Percentiles rank a stretch among this genome's conserved stretches.
phyloP scores from a whole-genome alignment of 2,113 vertebrate genomes.

The Cyprinodon tularosa region DNA sequence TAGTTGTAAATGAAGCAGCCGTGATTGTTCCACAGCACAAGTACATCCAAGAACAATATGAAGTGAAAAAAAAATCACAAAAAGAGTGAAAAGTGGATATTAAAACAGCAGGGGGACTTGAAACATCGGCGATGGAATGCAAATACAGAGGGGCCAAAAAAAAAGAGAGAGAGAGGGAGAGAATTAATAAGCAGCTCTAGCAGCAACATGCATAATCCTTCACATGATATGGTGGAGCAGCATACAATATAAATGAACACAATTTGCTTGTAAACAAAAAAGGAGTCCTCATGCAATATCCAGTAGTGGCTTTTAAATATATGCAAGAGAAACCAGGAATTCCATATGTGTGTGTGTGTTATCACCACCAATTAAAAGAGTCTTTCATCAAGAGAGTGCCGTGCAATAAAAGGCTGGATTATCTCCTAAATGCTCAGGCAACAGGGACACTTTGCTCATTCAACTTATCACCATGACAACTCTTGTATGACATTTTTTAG shows the following conservation, averaged over 20 bases:
- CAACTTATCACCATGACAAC: conserved; percentile 82
- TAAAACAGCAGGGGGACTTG: conserved; percentile 66
- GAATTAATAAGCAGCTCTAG: conserved; percentile 64
- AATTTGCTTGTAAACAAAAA: conserved; percentile 40
- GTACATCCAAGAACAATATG: conserved; percentile 20
- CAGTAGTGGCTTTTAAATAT: conserved; percentile 15
- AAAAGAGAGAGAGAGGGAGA: conserved; percentile 31
- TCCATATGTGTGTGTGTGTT: conserved; percentile 18
- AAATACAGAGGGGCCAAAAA: conserved; percentile 50
- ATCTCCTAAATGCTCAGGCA: conserved; percentile 68
- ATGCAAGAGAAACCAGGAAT: conserved; percentile 17
- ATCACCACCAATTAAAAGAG: conserved; percentile 42
- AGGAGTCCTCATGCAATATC: conserved; percentile 50
- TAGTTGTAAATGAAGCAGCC: conserved; percentile 25
- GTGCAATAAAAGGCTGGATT: conserved; percentile 43
- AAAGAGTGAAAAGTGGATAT: conserved; percentile 59
- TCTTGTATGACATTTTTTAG: conserved; percentile 70
- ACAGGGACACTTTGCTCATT: conserved; percentile 74
- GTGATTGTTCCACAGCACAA: conserved; percentile 30
- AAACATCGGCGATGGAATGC: conserved; percentile 69
- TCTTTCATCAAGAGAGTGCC: conserved; percentile 41
- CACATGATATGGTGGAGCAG: conserved; percentile 60
- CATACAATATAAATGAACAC: conserved; percentile 56
- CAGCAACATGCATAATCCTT: conserved; percentile 72
- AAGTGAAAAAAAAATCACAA: not conserved